Evolutionary conservation across 64 coral and sea anemone species (phyloP).

Genomic region (Montipora efflorescens): DNA sequence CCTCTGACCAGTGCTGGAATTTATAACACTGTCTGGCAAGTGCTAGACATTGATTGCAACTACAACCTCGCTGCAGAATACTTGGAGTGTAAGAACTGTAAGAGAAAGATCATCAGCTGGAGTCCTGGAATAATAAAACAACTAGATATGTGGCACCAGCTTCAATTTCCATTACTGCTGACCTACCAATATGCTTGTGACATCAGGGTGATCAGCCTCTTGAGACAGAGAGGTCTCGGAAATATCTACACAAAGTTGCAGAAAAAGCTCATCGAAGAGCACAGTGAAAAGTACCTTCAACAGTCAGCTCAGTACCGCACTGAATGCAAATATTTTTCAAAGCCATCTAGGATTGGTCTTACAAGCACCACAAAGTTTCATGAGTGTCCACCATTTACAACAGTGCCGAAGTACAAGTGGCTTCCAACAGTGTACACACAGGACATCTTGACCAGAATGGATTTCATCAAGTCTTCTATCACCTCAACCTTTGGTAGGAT

Average conservation of each 20-base stretch:
- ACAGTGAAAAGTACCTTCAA: constrained; percentile 26
- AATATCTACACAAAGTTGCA: neutral
- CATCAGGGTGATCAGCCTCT: neutral
- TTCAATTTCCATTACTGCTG: constrained; percentile 20
- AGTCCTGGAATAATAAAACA: constrained; percentile 40
- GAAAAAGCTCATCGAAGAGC: constrained; percentile 42
- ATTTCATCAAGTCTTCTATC: constrained; percentile 6
- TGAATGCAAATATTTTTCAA: constrained; percentile 37
- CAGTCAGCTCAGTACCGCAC: constrained; percentile 11
- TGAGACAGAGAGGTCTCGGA: neutral
- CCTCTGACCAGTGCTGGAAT: constrained; percentile 15
- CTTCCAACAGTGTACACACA: neutral
- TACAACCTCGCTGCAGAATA: constrained; percentile 56
- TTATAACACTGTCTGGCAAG: constrained; percentile 11
- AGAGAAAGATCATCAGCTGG: constrained; percentile 40
- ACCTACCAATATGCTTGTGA: constrained; percentile 48
- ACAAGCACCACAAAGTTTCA: neutral
- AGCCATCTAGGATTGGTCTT: constrained; percentile 8
- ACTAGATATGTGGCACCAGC: constrained; percentile 41
- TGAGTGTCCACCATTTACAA: neutral
- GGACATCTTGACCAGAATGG: neutral
- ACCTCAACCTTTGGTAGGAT: constrained; percentile 43
- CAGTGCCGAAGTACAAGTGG: constrained; percentile 14
- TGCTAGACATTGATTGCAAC: constrained; percentile 40
- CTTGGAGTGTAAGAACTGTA: constrained; percentile 43